Percentiles rank a stretch among this genome's conserved stretches.
These are phyloP conservation scores for Trachemys scripta DNA, from an alignment of 2,113 vertebrate genomes.

Conservation along the genomic window DNA sequence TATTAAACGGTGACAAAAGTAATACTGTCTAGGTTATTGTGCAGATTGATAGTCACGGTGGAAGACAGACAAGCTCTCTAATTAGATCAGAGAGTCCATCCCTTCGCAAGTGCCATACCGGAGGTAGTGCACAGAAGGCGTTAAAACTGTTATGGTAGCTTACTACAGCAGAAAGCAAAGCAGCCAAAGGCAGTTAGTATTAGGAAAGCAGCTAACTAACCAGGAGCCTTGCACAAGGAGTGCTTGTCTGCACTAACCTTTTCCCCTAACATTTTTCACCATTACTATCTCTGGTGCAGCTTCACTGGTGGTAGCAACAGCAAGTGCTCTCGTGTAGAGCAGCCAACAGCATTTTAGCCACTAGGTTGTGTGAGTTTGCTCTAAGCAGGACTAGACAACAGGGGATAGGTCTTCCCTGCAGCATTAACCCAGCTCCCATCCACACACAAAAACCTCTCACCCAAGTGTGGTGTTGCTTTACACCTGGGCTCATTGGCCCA, in stretches of 20 bases:
- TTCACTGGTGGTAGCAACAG: not conserved
- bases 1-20: conserved; percentile 1
- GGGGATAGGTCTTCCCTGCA: not conserved
- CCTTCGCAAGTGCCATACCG: not conserved
- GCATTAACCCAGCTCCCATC: not conserved
- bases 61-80: not conserved
- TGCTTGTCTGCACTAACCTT: not conserved
- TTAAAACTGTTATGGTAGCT: not conserved
- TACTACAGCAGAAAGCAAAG: not conserved
- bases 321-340: not conserved
- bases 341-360: not conserved
- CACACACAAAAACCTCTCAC: not conserved
- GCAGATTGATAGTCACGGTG: not conserved
- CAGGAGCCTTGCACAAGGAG: not conserved
- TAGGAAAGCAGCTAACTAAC: not conserved
- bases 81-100: not conserved
- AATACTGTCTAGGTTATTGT: not conserved
- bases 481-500: not conserved
- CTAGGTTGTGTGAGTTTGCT: not conserved
- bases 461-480: not conserved
- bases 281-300: not conserved
- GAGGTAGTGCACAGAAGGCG: not conserved
- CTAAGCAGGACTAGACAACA: not conserved
- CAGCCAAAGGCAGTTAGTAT: not conserved
- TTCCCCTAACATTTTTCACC: not conserved